Base-by-base conservation (phyloP, 2,113 vertebrate genomes). In the Sander vitreus region DNA sequence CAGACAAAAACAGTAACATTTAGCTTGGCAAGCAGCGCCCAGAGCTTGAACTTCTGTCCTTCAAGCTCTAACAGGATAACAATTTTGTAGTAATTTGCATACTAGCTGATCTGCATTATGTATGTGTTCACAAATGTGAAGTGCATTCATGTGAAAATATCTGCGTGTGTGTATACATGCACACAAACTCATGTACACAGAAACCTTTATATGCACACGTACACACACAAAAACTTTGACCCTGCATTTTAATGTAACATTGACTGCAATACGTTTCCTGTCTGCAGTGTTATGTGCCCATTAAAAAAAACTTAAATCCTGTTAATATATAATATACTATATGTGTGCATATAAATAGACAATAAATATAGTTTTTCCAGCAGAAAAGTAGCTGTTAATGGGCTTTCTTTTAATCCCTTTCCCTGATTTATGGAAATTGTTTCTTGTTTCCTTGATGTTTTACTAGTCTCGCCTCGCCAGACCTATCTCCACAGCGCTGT, bases 41-140 rank as follows among this genome's bases (percentile, higher is more conserved):
- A 45, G 19, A 72, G 71, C 66, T 64, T 70, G 72, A 74, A 78
- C 76, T 77, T 83, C 39, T 78, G 73, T 87, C 60, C 54, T 67
- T 78, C 76, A 82, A 69, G 65, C 76, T 83, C 68, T 76, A 77
- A 83, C 79, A 76, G 83, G 80, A 88, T 75, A 80, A 72, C 69
- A 66, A 6, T 50, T 43, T 73, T 73, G 59, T 72, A 12, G n/a
- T 78, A 16, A 79, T 83, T 79, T 79, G 53, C 76, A 86, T 65
- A 27, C 19, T n/a, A 67, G 66, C 53, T 70, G 80, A 74, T 58
- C 70, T 79, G 75, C 79, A 73, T 86, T 82, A 82, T 82, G 63
- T 53, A 74, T 81, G 69, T 73, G 72, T 58, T 73, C 63, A 74
- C 60, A 51, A 65, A 84, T 69, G 69, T 68, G 60, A 27, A 68